Percentiles rank a stretch among this genome's conserved stretches.
Evolutionary conservation across 2,113 vertebrate genomes (phyloP).

Genomic region (Murina feae): DNA sequence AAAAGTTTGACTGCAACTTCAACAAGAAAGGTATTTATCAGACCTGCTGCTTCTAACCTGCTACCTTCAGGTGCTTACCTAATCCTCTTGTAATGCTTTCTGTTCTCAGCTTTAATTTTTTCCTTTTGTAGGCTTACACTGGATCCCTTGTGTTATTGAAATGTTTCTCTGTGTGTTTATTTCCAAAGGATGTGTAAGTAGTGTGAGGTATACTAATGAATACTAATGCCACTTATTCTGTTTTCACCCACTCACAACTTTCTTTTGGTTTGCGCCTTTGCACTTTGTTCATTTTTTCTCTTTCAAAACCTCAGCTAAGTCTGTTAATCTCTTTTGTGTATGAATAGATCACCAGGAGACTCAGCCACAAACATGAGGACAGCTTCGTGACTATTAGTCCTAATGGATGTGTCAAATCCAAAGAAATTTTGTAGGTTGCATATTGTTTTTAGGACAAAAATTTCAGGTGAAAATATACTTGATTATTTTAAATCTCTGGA

Average conservation of each 20-base stretch:
- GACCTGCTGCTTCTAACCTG: neutral
- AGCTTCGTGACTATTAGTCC: neutral
- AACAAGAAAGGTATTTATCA: slow-evolving; percentile 38
- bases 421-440: neutral
- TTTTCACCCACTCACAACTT: slow-evolving; percentile 54
- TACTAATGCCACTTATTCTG: slow-evolving; percentile 36
- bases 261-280: slow-evolving; percentile 18
- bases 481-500: slow-evolving; percentile 20
- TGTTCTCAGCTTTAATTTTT: slow-evolving; percentile 18
- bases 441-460: slow-evolving; percentile 24
- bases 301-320: slow-evolving; percentile 7
- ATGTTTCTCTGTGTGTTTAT: slow-evolving; percentile 39
- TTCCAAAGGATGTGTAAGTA: slow-evolving; percentile 29
- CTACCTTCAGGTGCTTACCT: neutral
- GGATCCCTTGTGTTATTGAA: neutral
- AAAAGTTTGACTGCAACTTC: neutral
- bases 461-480: slow-evolving; percentile 27
- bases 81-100: neutral
- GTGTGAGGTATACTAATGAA: slow-evolving; percentile 31
- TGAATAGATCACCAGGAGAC: neutral
- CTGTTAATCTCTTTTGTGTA: slow-evolving; percentile 49
- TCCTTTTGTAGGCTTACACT: neutral
- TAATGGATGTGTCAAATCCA: neutral
- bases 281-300: neutral
- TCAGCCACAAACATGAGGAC: neutral